Base-by-base conservation (phyloP, 2,113 vertebrate genomes). In the Ammodytes marinus region DNA sequence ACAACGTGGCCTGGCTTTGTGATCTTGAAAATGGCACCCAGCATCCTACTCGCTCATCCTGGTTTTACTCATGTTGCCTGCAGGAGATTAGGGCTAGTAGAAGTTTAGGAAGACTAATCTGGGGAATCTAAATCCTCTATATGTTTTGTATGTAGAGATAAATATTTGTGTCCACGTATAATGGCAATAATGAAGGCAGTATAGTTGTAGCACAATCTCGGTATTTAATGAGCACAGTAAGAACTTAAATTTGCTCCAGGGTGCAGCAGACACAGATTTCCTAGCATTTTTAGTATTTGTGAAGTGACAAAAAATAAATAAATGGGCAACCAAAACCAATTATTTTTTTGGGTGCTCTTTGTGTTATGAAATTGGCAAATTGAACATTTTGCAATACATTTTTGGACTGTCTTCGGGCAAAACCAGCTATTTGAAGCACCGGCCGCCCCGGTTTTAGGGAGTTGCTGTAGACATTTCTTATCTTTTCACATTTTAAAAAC, bases 1-100 rank as follows among this genome's bases (percentile, higher is more conserved):
- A 90, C 88, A 91, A 91, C 89, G 91, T 91, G 91, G 92, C 79
- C 78, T 45, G 85, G 82, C 81, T 87, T 89, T 92, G 82, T 90
- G 84, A 86, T 90, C 83, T 87, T 74, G 80, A 86, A 91, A 90
- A 91, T 90, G 90, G 73, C 88, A 65, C 74, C 75, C 70, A 86
- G 79, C 90, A 77, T 92, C 90, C 81, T 42, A 9, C 49, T 71
- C 64, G 35, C 7, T 63, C 54, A 75, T 82, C 76, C 82, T 11
- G 55, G 74, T 54, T 71, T 45, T 60, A 82, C 74, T 78, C 61
- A 4, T 68, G 55, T 69, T 73, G 58, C 64, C 84, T 80, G 69
- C 7, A 0, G 0, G 46, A 81, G 81, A 91, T 83, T 86, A 89
- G 84, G 83, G 75, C 73, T 83, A 61, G 59, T 13, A 8, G 72